phyloP scores from a whole-genome alignment of 2,888 invertebrate genomes.

The Hyposoter dolosus region DNA sequence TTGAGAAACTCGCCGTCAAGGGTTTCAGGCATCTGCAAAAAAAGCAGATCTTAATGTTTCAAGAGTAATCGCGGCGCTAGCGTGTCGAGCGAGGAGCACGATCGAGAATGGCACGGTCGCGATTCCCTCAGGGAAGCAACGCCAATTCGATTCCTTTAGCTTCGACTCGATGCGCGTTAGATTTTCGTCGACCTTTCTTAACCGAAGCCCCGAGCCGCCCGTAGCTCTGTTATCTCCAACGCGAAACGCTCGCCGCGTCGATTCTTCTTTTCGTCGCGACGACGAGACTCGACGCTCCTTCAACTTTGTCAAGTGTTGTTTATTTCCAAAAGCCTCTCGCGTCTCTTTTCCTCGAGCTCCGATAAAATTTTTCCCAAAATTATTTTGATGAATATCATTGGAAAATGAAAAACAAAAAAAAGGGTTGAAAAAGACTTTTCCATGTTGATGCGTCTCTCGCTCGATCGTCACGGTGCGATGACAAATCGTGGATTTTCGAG shows the following conservation, averaged over 20 bases:
- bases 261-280: constrained; percentile 47
- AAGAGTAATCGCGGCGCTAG: constrained; percentile 79
- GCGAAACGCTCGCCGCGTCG: constrained; percentile 8
- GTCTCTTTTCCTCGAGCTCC: background rate
- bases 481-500: constrained; percentile 35
- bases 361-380: background rate
- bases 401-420: no score
- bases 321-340: constrained; percentile 79
- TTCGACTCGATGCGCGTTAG: constrained; percentile 35
- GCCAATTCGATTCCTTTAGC: constrained; percentile 71
- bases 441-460: background rate
- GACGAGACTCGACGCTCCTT: constrained; percentile 26
- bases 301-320: constrained; percentile 71
- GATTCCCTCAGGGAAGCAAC: constrained; percentile 75
- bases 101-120: constrained; percentile 46
- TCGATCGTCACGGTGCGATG: constrained; percentile 74
- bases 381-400: background rate
- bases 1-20: background rate
- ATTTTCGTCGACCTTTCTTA: constrained; percentile 26
- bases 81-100: constrained; percentile 46
- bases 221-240: background rate
- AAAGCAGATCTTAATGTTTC: constrained; percentile 80
- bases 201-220: constrained; percentile 18
- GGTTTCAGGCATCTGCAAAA: constrained; percentile 57
- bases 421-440: background rate